Evolutionary conservation across 2,113 vertebrate species (phyloP).

Genomic region (Phocoena sinus): DNA sequence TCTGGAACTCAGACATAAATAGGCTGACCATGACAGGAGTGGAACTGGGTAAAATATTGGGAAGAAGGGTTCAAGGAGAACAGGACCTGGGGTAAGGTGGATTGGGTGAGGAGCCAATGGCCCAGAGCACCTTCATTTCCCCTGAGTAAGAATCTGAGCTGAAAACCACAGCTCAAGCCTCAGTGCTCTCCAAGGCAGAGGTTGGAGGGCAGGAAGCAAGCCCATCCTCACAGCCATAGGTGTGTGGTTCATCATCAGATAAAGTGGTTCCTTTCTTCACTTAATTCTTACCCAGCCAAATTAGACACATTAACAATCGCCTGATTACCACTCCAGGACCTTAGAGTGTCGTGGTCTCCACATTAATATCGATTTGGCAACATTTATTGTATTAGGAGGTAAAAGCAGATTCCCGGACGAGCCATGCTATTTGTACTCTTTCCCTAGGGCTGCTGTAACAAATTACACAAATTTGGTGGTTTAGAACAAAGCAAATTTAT

Average conservation of each 20-base stretch:
- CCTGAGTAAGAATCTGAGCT: background rate
- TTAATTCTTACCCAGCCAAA: background rate
- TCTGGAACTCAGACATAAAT: background rate
- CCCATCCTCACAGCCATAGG: rapidly evolving
- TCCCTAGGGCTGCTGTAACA: background rate
- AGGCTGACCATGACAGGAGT: background rate
- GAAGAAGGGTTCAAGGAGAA: background rate
- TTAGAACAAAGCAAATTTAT: background rate
- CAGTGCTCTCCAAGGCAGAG: background rate
- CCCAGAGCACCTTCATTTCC: background rate
- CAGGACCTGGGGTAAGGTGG: background rate
- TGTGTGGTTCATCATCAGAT: too few relatives aligned
- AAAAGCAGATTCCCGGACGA: background rate
- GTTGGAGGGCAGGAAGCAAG: background rate
- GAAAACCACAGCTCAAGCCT: too few relatives aligned
- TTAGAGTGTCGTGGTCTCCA: background rate
- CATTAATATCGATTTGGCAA: background rate
- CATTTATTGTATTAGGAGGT: background rate
- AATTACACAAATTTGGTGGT: background rate
- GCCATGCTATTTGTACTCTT: background rate
- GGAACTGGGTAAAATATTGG: rapidly evolving
- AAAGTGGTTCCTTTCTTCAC: background rate
- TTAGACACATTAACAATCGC: background rate
- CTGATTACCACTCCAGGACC: background rate
- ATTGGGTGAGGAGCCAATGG: background rate